phyloP scores from a whole-genome alignment of 2,797 vertebrate species.

The Antrozous pallidus region DNA sequence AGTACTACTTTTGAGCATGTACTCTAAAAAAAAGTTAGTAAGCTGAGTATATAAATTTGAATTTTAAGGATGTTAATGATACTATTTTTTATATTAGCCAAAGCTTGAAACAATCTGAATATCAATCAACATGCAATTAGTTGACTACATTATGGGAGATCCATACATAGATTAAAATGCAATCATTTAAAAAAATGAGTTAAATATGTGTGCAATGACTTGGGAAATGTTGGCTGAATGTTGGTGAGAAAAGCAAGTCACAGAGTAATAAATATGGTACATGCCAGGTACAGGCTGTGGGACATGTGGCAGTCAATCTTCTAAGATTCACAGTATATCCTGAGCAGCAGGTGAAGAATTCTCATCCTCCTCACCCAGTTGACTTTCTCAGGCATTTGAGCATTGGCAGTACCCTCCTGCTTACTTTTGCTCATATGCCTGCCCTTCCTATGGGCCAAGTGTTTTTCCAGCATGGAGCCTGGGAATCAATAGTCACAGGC shows the following conservation, averaged over 20 bases:
- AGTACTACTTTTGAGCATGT: background rate
- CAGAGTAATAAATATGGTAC: background rate
- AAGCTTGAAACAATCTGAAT: background rate
- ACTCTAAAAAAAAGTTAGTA: background rate
- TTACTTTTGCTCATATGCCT: background rate
- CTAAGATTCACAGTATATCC: background rate
- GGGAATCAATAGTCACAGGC: background rate
- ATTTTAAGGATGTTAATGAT: background rate
- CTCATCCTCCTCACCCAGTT: background rate
- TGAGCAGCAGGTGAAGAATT: background rate
- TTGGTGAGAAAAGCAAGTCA: background rate
- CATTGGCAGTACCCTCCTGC: background rate
- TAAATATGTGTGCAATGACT: background rate
- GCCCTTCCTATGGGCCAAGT: background rate
- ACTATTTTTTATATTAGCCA: background rate
- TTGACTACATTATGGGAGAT: background rate
- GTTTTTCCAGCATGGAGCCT: background rate
- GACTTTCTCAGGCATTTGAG: background rate
- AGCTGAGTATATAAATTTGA: background rate
- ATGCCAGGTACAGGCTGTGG: background rate
- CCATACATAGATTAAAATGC: background rate
- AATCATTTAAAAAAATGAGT: background rate
- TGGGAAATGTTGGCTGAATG: background rate
- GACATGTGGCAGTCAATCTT: background rate
- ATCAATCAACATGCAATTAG: background rate